Base-by-base conservation (phyloP, 1,140 invertebrate genomes). In the Nephila pilipes region DNA sequence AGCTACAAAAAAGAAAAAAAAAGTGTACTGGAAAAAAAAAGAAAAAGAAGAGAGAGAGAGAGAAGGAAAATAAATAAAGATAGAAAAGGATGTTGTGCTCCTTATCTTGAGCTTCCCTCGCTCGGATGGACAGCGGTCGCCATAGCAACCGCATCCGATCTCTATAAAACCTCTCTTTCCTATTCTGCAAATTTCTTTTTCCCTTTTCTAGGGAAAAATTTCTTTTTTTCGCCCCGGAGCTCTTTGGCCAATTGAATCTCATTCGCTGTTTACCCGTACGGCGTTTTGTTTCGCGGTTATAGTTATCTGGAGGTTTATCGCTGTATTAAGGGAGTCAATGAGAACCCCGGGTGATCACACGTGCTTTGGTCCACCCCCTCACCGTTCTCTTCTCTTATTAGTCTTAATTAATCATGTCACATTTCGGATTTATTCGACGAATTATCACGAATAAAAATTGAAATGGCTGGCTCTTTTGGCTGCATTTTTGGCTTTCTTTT, bases 111-210 rank as follows among this genome's bases (percentile, higher is more conserved):
- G 83, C 91, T 87, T 92, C 91, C 60, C 57, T 79, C 65, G 83
- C 91, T 87, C 83, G 83, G 85, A 92, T 92, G 91, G 91, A 92
- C 91, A 92, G 65, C 81, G 83, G 91, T 92, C 20, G 36, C 65
- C 91, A 87, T 92, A 29, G 91, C 91, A 92, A 92, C 91, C 91
- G 85, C 91, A 92, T 92, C 91, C 91, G 91, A 87, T 87, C 91
- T 92, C 91, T 92, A 92, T 92, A 92, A 92, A 92, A 92, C 91
- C 91, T 92, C 90, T 85, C 91, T 85, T 92, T 92, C 91, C 83
- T 85, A 87, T 92, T 92, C 91, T 87, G 55, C 91, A 38, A 85
- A 63, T 92, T 92, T 92, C 81, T 92, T 92, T 85, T 92, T 92
- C 60, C 79, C 25, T 20, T 91, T 60, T 36, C 18, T 25, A 29